These are phyloP conservation scores for Bagarius yarrelli DNA, from an alignment of 2,113 vertebrate genomes.

Conservation along the genomic window DNA sequence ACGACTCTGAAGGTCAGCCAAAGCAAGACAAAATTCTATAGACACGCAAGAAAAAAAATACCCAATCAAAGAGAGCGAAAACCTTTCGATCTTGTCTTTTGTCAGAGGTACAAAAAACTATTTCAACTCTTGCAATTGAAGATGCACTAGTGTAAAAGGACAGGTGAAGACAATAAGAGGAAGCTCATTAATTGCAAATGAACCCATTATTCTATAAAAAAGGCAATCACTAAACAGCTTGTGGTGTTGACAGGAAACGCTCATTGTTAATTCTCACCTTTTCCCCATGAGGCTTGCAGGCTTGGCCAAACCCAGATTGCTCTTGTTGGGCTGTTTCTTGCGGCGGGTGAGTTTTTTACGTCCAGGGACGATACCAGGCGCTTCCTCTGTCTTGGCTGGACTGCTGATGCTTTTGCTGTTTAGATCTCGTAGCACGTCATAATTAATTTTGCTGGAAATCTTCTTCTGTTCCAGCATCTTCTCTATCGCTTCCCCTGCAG, in stretches of 20 bases:
- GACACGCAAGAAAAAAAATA: slow-evolving; percentile 34
- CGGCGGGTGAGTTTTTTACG: slow-evolving; percentile 73
- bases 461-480: slow-evolving; percentile 98
- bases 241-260: not conserved
- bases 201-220: slow-evolving; percentile 4
- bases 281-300: slow-evolving; percentile 78
- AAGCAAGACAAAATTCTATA: slow-evolving; percentile 44
- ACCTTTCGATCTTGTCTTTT: slow-evolving; percentile 47
- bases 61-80: slow-evolving; percentile 26
- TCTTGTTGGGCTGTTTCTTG: slow-evolving; percentile 68
- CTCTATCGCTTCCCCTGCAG: slow-evolving; percentile 93
- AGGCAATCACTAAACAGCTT: slow-evolving; percentile 3
- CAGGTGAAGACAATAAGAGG: not conserved
- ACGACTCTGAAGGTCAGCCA: slow-evolving; percentile 54
- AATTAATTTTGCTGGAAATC: slow-evolving; percentile 98
- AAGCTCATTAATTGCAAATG: slow-evolving; percentile 14
- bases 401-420: slow-evolving; percentile 73
- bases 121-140: slow-evolving; percentile 5
- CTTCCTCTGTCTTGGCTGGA: slow-evolving; percentile 59
- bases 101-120: slow-evolving; percentile 42
- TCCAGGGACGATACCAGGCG: slow-evolving; percentile 41
- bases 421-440: slow-evolving; percentile 90
- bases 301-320: slow-evolving; percentile 61
- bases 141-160: slow-evolving; percentile 20
- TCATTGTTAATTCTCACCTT: slow-evolving; percentile 70